A percentile compares a stretch with the other conserved stretches of the same genome.
These are phyloP conservation scores for Oxyteleia sp. DNA, from an alignment of 2,888 invertebrate genomes.

Conservation along the genomic window DNA sequence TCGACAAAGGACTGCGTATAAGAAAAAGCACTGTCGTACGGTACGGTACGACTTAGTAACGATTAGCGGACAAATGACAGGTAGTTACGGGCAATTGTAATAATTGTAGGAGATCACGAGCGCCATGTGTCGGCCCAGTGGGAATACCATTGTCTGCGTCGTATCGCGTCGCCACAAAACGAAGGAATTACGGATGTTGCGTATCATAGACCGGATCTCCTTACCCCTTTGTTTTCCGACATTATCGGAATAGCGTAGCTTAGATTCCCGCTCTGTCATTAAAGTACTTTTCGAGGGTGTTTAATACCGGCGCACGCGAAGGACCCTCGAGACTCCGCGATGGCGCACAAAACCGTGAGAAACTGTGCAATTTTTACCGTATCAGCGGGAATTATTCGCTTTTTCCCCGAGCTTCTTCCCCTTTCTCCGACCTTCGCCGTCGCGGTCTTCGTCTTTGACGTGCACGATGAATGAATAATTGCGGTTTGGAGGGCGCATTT, in stretches of 20 bases:
- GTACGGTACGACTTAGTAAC: conserved; percentile 81
- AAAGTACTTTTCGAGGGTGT: conserved; percentile 80
- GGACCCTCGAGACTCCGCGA: conserved; percentile 70
- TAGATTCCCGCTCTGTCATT: conserved; percentile 84
- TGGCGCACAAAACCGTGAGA: conserved; percentile 79
- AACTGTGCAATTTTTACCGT: conserved; percentile 76
- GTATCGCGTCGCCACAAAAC: conserved; percentile 56
- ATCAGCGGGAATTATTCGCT: conserved; percentile 78
- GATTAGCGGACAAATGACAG: conserved; percentile 86
- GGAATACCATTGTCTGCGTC: conserved; percentile 71
- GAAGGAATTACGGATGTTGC: conserved; percentile 74
- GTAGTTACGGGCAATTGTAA: conserved; percentile 86
- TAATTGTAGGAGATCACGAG: conserved; percentile 82
- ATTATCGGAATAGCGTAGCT: conserved; percentile 81
- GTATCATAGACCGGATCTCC: conserved; percentile 72
- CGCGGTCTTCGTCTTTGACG: conserved; percentile 77
- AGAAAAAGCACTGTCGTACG: conserved; percentile 64
- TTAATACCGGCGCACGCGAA: conserved; percentile 75
- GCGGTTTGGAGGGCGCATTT: conserved; percentile 49
- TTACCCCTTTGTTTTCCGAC: conserved; percentile 78
- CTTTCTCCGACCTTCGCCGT: conserved; percentile 73
- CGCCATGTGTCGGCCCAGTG: conserved; percentile 82
- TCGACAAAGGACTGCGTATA: conserved; percentile 73
- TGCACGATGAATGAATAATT: conserved; percentile 69
- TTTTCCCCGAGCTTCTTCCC: conserved; percentile 81